Percentiles rank a stretch among this genome's conserved stretches.
phyloP scores from a whole-genome alignment of 2,797 vertebrate species.

The Neomorphus geoffroyi region DNA sequence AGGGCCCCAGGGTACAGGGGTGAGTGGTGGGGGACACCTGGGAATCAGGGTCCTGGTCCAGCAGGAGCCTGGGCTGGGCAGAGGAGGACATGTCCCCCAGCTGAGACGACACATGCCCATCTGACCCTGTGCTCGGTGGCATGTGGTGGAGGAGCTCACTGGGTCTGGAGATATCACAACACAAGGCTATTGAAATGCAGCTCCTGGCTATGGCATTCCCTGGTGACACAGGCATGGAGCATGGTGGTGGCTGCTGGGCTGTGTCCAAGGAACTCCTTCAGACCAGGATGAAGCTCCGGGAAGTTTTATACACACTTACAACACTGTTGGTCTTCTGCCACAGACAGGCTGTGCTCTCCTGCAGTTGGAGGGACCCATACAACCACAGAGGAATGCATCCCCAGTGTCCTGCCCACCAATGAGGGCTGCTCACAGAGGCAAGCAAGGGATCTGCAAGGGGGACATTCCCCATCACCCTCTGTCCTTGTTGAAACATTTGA shows the following conservation, averaged over 20 bases:
- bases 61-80: not conserved
- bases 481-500: not conserved
- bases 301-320: not conserved
- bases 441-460: not conserved
- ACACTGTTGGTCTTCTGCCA: not conserved
- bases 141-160: not conserved
- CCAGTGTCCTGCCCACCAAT: not conserved
- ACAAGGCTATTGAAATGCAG: not conserved
- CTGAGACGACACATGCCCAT: accelerated
- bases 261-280: not conserved
- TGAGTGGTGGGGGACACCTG: accelerated
- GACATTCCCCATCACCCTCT: not conserved
- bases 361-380: not conserved
- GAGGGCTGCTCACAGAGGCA: accelerated
- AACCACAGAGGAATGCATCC: accelerated
- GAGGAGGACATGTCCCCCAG: not conserved
- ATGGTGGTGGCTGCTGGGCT: not conserved
- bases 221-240: not conserved
- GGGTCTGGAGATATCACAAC: not conserved
- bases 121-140: not conserved
- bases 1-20: not conserved
- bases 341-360: not conserved
- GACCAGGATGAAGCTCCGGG: not conserved
- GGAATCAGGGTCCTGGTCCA: not conserved
- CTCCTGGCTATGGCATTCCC: not conserved